These are phyloP conservation scores for Anticlea derivata DNA, from an alignment of 2,888 invertebrate species.

Conservation along the genomic window DNA sequence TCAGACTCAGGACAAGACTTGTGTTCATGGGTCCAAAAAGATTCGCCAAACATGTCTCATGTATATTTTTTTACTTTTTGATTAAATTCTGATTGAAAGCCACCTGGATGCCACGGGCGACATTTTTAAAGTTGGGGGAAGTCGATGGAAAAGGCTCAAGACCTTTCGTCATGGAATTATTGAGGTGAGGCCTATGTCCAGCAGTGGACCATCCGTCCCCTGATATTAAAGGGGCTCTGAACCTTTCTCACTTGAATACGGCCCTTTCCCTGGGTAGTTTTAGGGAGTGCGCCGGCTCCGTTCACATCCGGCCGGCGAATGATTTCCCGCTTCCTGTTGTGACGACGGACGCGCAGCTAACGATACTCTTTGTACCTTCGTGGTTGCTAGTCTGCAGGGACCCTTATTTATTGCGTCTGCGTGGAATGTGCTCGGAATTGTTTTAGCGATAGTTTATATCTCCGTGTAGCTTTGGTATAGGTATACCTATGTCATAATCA, in stretches of 20 bases:
- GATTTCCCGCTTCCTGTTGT: slow-evolving; percentile 72
- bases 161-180: no score
- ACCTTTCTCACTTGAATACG: slow-evolving; percentile 4
- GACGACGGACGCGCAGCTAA: slow-evolving; percentile 51
- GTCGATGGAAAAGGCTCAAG: no score
- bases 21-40: slow-evolving; percentile 11
- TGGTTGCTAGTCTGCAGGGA: slow-evolving; percentile 37
- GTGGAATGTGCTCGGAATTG: slow-evolving; percentile 25
- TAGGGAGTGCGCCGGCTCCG: slow-evolving; percentile 61
- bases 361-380: slow-evolving; percentile 61
- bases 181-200: no score
- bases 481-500: no score
- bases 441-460: slow-evolving; percentile 11
- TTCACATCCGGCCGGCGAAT: slow-evolving; percentile 66
- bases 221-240: no score
- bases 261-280: slow-evolving; percentile 56
- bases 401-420: slow-evolving; percentile 63
- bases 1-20: slow-evolving; percentile 31
- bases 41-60: no score
- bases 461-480: no score
- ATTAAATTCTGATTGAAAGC: no score
- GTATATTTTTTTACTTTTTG: no score
- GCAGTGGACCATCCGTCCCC: no score
- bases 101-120: no score
- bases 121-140: no score